Evolutionary conservation across 2,888 invertebrate species (phyloP).

Genomic region (Mythimna albipuncta): DNA sequence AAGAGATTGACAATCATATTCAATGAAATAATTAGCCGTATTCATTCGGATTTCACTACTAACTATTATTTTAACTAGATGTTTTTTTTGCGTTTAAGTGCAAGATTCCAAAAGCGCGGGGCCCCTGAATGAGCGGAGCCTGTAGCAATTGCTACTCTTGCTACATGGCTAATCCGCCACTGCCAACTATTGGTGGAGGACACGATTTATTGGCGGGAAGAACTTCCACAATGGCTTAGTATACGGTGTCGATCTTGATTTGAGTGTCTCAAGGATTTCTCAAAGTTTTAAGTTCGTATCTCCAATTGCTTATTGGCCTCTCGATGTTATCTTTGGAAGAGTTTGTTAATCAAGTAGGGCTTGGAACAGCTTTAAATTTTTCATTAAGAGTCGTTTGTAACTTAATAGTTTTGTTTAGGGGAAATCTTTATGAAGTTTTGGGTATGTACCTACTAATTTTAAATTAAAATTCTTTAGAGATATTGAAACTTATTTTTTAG

Average conservation of each 20-base stretch:
- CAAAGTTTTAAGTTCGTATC: conserved; percentile 65
- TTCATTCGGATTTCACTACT: too few species aligned
- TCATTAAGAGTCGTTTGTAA: conserved; percentile 36
- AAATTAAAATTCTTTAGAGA: conserved; percentile 2
- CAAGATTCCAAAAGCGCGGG: too few species aligned
- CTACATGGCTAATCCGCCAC: too few species aligned
- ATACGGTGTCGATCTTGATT: conserved; percentile 78
- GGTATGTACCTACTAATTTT: background rate
- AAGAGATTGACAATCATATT: too few species aligned
- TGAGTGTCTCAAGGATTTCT: conserved; percentile 67
- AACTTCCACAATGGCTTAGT: conserved; percentile 82
- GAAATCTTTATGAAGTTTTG: conserved; percentile 1
- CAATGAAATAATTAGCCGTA: too few species aligned
- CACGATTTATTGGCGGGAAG: conserved; percentile 79
- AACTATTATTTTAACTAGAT: too few species aligned
- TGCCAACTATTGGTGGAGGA: conserved; percentile 77
- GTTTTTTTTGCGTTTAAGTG: too few species aligned
- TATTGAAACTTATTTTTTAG: background rate
- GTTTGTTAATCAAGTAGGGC: conserved; percentile 40
- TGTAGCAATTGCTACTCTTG: too few species aligned
- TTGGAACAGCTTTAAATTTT: conserved; percentile 26
- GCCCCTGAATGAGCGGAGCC: too few species aligned
- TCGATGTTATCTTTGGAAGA: conserved; percentile 38
- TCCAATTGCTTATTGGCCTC: conserved; percentile 61
- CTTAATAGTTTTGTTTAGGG: conserved; percentile 15